A percentile compares a stretch with the other conserved stretches of the same genome.
Conservation (phyloP, 2,113 vertebrate species). For the Tyrannus savana region DNA sequence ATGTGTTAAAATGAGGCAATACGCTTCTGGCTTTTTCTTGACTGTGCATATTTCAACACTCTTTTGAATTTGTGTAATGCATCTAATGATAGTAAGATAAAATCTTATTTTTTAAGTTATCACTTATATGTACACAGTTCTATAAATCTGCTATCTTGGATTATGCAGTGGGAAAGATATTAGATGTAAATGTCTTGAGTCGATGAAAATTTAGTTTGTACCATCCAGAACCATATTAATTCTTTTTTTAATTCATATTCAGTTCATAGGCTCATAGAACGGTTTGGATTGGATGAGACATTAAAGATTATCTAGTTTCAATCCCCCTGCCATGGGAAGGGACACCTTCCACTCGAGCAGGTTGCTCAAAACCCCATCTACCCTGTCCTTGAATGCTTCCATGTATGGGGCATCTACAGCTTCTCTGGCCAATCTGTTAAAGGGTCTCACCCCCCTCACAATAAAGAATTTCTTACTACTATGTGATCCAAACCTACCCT, state of each 20-base stretch:
- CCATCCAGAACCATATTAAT: neutral
- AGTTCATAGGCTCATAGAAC: neutral
- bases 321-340: neutral
- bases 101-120: neutral
- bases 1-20: neutral
- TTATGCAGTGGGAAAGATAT: neutral
- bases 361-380: neutral
- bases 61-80: neutral
- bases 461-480: neutral
- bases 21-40: neutral
- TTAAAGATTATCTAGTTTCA: neutral
- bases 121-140: neutral
- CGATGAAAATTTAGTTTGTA: neutral
- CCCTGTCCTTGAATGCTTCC: rapidly evolving
- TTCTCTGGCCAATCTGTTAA: neutral
- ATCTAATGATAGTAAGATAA: neutral
- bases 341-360: neutral
- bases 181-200: neutral
- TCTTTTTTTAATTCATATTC: neutral
- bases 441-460: neutral
- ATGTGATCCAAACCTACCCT: neutral
- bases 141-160: neutral
- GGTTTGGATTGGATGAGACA: neutral
- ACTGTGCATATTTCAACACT: neutral
- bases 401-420: neutral